Evolutionary conservation across 2,113 vertebrate genomes (phyloP), one percentile per base, ranked within the genome.

Genomic region (Urocitellus parryii): DNA sequence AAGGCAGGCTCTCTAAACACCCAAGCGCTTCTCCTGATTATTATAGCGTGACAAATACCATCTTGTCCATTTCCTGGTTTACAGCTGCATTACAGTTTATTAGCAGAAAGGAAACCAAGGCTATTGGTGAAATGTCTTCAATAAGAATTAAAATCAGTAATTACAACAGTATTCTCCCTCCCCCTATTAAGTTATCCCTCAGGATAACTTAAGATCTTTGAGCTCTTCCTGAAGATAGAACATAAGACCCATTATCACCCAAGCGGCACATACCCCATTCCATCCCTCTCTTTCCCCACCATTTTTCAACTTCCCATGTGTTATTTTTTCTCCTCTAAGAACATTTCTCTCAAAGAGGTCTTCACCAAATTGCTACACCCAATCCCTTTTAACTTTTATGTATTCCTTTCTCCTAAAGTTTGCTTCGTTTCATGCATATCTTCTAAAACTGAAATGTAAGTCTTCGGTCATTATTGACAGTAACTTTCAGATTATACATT

Each of bases 401-500:
- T 51, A 80, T 63, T 65, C 20, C 1, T 78, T 78, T 65, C 45
- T 65, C 2, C 3, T 93, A 53, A 96, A 68, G 25, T 89, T 96
- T 86, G 12, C 25, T 67, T 89, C 42, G 5, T 11, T 80, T 87
- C 79, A 83, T 68, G 39, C 20, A n/a, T 7, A 58, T n/a, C 32
- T 73, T 90, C 37, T 87, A 93, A 92, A 48, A 74, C 13, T 37
- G 78, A 32, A 68, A 70, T 51, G 45, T 86, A 80, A 94, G 34
- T 70, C 79, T 34, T 72, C 85, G 32, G 5, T 4, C 17, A 73
- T 42, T 83, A 16, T 56, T 83, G 74, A 93, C 6, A 95, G 34
- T 63, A 85, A 82, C 4, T 72, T 91, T 51, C 63, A 80, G 16
- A 88, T 73, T 74, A 22, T 72, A 39, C 58, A 32, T 80, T 70